Evolutionary conservation across 2,113 vertebrate genomes (phyloP).

Genomic region (Dunckerocampus dactyliophorus): DNA sequence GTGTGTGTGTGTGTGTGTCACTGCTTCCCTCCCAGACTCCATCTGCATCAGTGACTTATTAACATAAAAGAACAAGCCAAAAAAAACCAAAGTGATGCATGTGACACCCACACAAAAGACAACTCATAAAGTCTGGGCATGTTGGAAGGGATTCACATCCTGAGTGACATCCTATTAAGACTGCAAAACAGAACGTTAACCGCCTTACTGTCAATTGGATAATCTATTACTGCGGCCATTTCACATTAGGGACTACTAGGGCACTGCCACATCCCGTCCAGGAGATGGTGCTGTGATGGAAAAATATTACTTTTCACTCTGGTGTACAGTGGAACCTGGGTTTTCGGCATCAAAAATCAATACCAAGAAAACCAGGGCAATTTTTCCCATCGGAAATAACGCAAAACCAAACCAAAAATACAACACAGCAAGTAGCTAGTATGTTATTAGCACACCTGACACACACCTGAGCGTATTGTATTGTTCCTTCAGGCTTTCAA

Average conservation of each 20-base stretch:
- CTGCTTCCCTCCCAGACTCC: constrained; percentile 32
- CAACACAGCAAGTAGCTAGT: too few relatives aligned
- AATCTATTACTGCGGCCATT: background rate
- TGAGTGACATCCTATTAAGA: background rate
- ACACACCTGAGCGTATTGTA: too few relatives aligned
- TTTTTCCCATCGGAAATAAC: too few relatives aligned
- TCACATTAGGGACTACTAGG: background rate
- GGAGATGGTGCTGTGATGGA: too few relatives aligned
- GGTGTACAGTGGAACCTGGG: too few relatives aligned
- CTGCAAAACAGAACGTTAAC: background rate
- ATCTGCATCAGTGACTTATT: constrained; percentile 42
- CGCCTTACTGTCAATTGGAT: constrained; percentile 4
- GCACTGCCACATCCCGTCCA: background rate
- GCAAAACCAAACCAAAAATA: too few relatives aligned
- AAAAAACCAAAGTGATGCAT: constrained; percentile 17
- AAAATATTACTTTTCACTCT: too few relatives aligned
- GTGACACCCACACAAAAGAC: constrained; percentile 1
- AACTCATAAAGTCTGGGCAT: constrained; percentile 16
- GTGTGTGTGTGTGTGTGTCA: too few relatives aligned
- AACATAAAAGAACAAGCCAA: constrained; percentile 22
- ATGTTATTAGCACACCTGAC: too few relatives aligned
- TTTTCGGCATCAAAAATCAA: too few relatives aligned
- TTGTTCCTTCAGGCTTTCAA: too few relatives aligned
- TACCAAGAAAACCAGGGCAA: too few relatives aligned
- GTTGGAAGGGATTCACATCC: background rate